Evolutionary conservation across 2,113 vertebrate species (phyloP).

Genomic region (Indri indri): DNA sequence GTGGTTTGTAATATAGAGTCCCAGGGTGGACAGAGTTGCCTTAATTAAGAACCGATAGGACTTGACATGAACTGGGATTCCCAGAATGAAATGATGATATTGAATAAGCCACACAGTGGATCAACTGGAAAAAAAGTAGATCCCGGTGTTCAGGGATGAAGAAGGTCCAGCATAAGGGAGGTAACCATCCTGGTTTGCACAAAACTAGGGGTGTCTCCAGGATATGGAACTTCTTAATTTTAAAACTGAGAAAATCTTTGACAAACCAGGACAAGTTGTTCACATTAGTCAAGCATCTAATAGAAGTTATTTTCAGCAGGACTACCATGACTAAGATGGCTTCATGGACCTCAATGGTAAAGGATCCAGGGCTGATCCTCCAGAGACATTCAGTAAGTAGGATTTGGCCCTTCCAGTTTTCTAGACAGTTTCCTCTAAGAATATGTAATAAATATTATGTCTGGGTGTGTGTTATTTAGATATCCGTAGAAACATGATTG

Average conservation of each 20-base stretch:
- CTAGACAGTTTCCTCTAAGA: neutral
- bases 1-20: neutral
- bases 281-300: neutral
- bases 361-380: neutral
- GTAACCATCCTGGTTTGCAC: neutral
- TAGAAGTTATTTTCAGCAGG: neutral
- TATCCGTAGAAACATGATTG: neutral
- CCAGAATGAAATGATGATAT: neutral
- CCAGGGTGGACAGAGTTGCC: neutral
- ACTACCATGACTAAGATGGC: neutral
- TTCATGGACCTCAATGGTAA: neutral
- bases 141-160: neutral
- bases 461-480: neutral
- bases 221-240: neutral
- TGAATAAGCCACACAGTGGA: neutral
- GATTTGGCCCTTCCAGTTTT: neutral
- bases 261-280: neutral
- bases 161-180: fast-evolving
- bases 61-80: neutral
- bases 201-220: neutral
- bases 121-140: neutral
- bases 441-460: neutral
- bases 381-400: neutral
- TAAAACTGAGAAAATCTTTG: neutral
- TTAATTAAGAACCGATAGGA: neutral